These are phyloP conservation scores for Thereva unica DNA, from an alignment of 2,888 invertebrate genomes.

Conservation along the genomic window DNA sequence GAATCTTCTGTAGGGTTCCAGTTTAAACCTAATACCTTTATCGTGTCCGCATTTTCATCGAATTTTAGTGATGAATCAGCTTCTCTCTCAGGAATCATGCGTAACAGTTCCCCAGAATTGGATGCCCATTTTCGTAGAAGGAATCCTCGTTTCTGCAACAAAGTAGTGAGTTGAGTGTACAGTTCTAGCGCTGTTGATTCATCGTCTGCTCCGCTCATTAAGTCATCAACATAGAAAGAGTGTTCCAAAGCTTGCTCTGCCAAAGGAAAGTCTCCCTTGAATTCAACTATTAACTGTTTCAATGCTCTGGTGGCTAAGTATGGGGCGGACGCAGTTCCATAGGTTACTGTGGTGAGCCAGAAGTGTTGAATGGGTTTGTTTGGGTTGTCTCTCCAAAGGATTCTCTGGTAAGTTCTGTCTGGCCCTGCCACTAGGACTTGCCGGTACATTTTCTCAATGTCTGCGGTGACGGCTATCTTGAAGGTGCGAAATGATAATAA, in stretches of 20 bases:
- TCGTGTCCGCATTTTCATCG: too few species aligned
- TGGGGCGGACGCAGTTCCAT: slow-evolving; percentile 8
- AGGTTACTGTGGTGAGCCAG: slow-evolving; percentile 13
- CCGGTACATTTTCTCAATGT: slow-evolving; percentile 31
- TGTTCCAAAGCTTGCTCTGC: neutral
- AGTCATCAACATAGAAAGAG: slow-evolving; percentile 1
- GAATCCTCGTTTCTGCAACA: neutral
- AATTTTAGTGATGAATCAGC: too few species aligned
- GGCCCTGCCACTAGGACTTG: neutral
- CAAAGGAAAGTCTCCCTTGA: neutral
- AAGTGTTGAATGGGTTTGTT: slow-evolving; percentile 11
- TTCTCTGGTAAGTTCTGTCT: neutral
- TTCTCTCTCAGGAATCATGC: too few species aligned
- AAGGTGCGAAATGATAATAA: neutral
- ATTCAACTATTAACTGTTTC: neutral
- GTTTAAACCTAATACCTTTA: neutral
- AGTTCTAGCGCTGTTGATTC: neutral
- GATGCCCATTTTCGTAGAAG: slow-evolving; percentile 2
- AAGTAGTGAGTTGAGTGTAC: neutral
- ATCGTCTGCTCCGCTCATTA: neutral
- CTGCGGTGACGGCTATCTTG: slow-evolving; percentile 8
- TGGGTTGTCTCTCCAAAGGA: slow-evolving; percentile 1
- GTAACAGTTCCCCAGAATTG: neutral
- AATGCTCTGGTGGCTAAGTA: slow-evolving; percentile 1
- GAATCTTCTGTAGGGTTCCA: neutral